These are phyloP conservation scores for Phallusia fumigata DNA, from an alignment of 23 tunicate species.

Conservation along the genomic window DNA sequence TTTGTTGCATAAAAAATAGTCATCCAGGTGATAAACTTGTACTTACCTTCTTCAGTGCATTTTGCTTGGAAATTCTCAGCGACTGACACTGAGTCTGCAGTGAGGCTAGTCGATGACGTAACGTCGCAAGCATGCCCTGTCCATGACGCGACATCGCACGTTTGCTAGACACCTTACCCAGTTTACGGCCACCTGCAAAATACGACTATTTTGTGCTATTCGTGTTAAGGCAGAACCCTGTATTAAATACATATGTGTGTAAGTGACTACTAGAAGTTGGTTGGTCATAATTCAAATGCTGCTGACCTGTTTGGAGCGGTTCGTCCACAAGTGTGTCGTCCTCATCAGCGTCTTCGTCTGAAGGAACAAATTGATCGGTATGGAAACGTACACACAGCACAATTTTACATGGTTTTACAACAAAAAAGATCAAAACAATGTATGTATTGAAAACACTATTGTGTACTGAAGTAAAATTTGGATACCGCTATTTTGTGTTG, in stretches of 20 bases:
- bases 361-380: background rate
- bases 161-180: background rate
- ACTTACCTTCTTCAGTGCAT: constrained; percentile 55
- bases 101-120: constrained; percentile 62
- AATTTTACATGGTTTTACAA: no score
- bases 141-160: constrained; percentile 31
- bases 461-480: no score
- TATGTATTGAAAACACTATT: no score
- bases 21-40: background rate
- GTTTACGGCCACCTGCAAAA: background rate
- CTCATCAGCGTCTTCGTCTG: constrained; percentile 32
- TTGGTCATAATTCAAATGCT: no score
- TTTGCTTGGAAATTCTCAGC: constrained; percentile 44
- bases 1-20: no score
- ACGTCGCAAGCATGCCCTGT: constrained; percentile 33
- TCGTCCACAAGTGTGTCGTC: constrained; percentile 29
- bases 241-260: no score
- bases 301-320: background rate
- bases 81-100: constrained; percentile 76
- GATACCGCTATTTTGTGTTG: no score
- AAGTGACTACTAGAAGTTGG: no score
- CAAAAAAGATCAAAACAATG: no score
- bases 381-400: no score
- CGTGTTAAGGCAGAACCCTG: no score
- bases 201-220: no score